Evolutionary conservation across 1,140 invertebrate genomes (phyloP).

Genomic region (Limonius californicus): DNA sequence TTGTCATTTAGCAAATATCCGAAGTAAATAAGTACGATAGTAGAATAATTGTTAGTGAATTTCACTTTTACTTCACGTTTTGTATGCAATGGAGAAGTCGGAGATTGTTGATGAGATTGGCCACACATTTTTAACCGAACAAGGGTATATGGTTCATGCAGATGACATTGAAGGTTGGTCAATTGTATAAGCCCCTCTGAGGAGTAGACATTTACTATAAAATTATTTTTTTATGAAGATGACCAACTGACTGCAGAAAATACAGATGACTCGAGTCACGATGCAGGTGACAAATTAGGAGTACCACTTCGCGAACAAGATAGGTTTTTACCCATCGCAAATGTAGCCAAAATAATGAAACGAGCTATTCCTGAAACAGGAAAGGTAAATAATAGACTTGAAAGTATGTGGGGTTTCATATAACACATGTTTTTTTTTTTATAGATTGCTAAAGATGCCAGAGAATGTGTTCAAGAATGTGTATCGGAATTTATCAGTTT

Average conservation of each 20-base stretch:
- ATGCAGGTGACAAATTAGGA: constrained; percentile 48
- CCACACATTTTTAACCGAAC: constrained; percentile 45
- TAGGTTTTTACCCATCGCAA: constrained; percentile 95
- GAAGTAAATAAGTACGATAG: too few relatives aligned
- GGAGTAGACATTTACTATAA: constrained; percentile 2
- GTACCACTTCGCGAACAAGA: constrained; percentile 82
- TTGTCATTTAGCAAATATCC: too few relatives aligned
- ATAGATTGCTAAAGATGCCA: constrained; percentile 96
- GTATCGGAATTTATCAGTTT: constrained; percentile 99
- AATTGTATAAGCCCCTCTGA: constrained; percentile 10
- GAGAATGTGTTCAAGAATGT: constrained; percentile 99
- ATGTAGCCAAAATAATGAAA: constrained; percentile 99
- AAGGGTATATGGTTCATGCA: constrained; percentile 47
- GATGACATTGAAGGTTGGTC: constrained; percentile 51
- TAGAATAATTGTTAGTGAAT: too few relatives aligned
- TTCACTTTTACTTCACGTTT: neutral
- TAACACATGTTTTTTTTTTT: too few relatives aligned
- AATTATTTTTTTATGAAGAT: constrained; percentile 13
- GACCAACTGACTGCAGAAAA: constrained; percentile 57
- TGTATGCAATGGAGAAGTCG: constrained; percentile 52
- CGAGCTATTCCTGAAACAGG: constrained; percentile 92
- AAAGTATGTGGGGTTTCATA: too few relatives aligned
- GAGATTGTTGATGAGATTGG: constrained; percentile 52
- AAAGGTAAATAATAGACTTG: constrained; percentile 61
- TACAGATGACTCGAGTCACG: constrained; percentile 69